phyloP scores from a whole-genome alignment of 1,140 invertebrate genomes.

The Babylonia areolata region DNA sequence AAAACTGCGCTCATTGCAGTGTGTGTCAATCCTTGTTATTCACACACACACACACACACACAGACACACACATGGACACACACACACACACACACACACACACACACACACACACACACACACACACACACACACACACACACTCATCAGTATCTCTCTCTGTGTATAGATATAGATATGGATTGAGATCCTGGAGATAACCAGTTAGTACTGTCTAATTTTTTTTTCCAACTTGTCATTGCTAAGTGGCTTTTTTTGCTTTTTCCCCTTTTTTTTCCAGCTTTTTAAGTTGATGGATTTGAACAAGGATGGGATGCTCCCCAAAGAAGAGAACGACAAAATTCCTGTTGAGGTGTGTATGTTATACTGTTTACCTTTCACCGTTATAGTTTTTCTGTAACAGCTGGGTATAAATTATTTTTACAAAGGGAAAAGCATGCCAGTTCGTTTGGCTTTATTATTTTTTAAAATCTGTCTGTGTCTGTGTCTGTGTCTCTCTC shows the following conservation, averaged over 20 bases:
- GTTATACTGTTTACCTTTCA: neutral
- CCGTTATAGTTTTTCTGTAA: no score
- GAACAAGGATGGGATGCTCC: neutral
- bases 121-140: neutral
- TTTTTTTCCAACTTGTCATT: no score
- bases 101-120: neutral
- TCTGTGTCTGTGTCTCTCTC: no score
- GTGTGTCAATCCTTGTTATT: neutral
- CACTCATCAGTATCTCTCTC: neutral
- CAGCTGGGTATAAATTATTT: no score
- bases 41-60: neutral
- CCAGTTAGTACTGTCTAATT: no score
- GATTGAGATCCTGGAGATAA: no score
- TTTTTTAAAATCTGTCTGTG: no score
- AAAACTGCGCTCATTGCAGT: no score
- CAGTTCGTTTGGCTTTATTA: no score
- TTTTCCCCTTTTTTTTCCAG: neutral
- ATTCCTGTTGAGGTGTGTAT: neutral
- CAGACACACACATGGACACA: constrained; percentile 15
- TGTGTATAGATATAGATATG: no score
- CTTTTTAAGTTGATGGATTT: neutral
- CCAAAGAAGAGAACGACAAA: neutral
- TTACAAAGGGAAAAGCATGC: no score
- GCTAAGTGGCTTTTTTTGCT: no score
- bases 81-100: constrained; percentile 4